Conservation (phyloP, 2,113 vertebrate species). For the Dipodomys ordii region DNA sequence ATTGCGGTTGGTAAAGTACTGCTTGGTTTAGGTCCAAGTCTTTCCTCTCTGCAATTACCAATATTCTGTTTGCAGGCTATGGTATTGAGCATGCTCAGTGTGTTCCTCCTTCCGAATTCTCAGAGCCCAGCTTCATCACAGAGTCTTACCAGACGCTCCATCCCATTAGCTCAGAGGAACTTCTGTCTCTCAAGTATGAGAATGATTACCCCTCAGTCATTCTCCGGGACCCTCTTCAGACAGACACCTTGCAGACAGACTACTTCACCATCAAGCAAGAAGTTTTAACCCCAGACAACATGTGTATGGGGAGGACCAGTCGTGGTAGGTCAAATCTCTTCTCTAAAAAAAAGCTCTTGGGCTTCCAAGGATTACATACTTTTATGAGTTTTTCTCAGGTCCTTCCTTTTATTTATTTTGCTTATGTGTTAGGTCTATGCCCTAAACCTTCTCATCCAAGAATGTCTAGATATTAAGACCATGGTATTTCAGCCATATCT, state of each 20-base stretch:
- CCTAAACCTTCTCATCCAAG: not conserved
- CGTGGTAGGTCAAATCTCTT: slow-evolving; percentile 89
- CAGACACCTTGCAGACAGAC: slow-evolving; percentile 92
- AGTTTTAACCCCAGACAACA: slow-evolving; percentile 97
- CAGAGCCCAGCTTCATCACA: slow-evolving; percentile 99
- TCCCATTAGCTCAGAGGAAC: slow-evolving; percentile 98
- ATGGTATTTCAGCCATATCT: not conserved
- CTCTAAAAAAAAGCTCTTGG: not conserved
- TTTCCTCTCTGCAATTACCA: not conserved
- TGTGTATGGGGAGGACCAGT: slow-evolving; percentile 98
- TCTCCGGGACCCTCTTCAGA: slow-evolving; percentile 93
- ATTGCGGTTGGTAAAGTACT: not conserved
- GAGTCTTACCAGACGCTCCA: slow-evolving; percentile 99
- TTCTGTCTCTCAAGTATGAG: slow-evolving; percentile 98
- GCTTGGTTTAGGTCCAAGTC: not conserved
- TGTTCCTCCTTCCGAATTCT: slow-evolving; percentile 98
- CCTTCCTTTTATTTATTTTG: not conserved
- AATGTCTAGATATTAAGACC: not conserved
- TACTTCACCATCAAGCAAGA: slow-evolving; percentile 98
- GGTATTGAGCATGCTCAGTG: slow-evolving; percentile 99
- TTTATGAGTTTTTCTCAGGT: not conserved
- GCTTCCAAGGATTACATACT: not conserved
- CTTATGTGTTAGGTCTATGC: not conserved
- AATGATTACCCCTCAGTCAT: slow-evolving; percentile 95
- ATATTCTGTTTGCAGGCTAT: slow-evolving; percentile 89